Evolutionary conservation across 2,888 invertebrate genomes (phyloP), one percentile per base, ranked within the genome.

Genomic region (Microctonus brassicae): DNA sequence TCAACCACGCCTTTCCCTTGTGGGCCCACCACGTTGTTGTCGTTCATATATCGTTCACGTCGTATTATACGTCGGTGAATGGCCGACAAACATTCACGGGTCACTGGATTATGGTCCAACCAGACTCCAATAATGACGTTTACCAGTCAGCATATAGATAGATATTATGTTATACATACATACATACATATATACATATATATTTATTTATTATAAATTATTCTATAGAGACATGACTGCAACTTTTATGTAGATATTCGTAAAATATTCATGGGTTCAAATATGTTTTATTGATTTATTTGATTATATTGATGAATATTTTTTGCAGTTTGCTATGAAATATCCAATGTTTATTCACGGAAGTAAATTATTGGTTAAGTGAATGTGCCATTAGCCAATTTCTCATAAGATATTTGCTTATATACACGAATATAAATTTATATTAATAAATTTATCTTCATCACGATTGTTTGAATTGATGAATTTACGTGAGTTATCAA

Each of bases 1-100:
- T 47, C 75, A 77, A 82, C 86, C 86, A 86, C 86, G 84, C 86
- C 86, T 86, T 86, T 86, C 84, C 78, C 84, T 81, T 70, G 79
- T 47, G n/a, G 24, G 75, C 75, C 69, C 47, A 47, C 47, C 47
- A n/a, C 17, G 47, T 47, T 17, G 47, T 47, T 47, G 47, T 47
- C 47, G 47, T 47, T 47, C 9, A n/a, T 29, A n/a, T 47, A 47
- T 39, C 13, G 39, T 39, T 39, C n/a, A n/a, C 39, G 13, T n/a
- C 2, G 39, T 13, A n/a, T n/a, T 47, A 47, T n/a, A 17, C n/a
- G 75, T 24, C 78, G 81, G 85, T 85, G 84, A 84, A 84, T 80
- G 75, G 80, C 82, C 83, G 82, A 80, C 81, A 80, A 84, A 84
- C 84, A 82, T 85, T 86, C 85, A 84, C 85, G 82, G 86, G 86